Percentiles rank a stretch among this genome's conserved stretches.
Evolutionary conservation across 2,113 vertebrate species (phyloP).

Genomic region (Pipra filicauda): DNA sequence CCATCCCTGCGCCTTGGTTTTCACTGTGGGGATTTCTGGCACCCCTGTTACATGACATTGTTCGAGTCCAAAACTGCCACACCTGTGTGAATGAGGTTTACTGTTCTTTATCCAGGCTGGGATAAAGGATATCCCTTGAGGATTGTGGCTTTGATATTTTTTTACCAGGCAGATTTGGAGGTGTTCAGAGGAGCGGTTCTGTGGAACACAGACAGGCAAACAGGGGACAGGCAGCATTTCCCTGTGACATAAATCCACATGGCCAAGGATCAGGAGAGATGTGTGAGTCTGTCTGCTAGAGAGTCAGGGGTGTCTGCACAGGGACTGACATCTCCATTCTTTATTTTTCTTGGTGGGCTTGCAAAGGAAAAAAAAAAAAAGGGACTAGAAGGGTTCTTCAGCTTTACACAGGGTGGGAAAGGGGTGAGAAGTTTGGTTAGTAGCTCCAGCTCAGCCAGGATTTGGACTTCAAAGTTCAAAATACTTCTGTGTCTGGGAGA

Average conservation of each 20-base stretch:
- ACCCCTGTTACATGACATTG: fast-evolving
- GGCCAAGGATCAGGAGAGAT: not conserved
- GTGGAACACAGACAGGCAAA: not conserved
- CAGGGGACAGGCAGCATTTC: not conserved
- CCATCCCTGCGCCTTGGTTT: not conserved
- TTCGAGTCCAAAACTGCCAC: not conserved
- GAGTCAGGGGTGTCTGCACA: not conserved
- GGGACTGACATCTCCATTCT: not conserved
- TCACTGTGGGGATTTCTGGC: not conserved
- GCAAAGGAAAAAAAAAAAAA: not conserved
- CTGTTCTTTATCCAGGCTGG: not conserved
- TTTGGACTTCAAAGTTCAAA: not conserved
- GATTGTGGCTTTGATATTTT: not conserved
- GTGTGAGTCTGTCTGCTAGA: not conserved
- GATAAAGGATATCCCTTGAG: not conserved
- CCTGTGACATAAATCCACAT: not conserved
- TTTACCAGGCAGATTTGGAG: not conserved
- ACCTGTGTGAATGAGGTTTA: not conserved
- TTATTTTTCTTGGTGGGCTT: not conserved
- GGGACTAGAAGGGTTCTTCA: not conserved
- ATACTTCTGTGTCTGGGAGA: not conserved
- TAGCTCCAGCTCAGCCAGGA: not conserved
- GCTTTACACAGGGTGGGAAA: not conserved
- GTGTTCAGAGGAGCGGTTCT: not conserved
- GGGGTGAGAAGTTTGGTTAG: not conserved